phyloP scores from a whole-genome alignment of 2,113 vertebrate genomes.

The Ceratotherium simum region DNA sequence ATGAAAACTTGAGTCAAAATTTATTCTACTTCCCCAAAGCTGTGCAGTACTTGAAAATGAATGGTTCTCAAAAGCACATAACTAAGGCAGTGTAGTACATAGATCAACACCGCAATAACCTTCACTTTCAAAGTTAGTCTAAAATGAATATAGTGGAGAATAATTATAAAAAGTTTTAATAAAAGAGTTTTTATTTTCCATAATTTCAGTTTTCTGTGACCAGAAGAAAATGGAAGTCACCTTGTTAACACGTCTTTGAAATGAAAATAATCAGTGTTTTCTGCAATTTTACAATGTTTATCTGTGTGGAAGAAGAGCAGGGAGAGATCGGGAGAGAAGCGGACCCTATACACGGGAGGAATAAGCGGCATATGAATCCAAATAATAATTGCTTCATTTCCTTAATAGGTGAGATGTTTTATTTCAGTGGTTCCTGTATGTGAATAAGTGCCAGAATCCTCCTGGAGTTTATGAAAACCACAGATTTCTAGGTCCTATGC shows the following conservation, averaged over 20 bases:
- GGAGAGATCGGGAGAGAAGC: background rate
- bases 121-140: background rate
- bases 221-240: slow-evolving; percentile 23
- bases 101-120: background rate
- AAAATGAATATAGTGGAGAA: background rate
- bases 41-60: background rate
- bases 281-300: background rate
- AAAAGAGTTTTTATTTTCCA: background rate
- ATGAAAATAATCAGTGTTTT: slow-evolving; percentile 25
- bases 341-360: background rate
- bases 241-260: background rate
- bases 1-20: background rate
- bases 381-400: background rate
- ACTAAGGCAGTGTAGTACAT: background rate
- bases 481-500: background rate
- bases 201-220: background rate
- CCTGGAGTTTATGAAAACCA: slow-evolving; percentile 1
- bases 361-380: background rate
- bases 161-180: background rate
- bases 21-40: background rate
- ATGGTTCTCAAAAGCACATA: background rate
- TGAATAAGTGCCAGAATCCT: background rate
- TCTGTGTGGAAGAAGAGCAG: background rate
- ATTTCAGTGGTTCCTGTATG: background rate
- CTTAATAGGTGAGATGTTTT: background rate